A percentile compares a stretch with the other conserved stretches of the same genome.
Conservation (phyloP, 1,140 invertebrate genomes). For the Drosophila eugracilis region DNA sequence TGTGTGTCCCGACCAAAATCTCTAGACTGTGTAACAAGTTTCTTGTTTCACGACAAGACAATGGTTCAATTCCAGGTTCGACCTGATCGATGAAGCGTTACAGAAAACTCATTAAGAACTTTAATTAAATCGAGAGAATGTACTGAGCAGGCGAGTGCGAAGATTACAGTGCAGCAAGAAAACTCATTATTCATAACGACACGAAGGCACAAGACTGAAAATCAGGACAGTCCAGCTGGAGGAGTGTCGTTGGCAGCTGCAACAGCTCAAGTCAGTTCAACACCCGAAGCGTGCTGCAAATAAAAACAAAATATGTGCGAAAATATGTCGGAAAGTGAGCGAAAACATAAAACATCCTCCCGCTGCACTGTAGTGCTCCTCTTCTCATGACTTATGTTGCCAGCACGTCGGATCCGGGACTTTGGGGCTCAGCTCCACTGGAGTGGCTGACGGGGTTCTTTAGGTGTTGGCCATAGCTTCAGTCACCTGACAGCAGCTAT, state of each 20-base stretch:
- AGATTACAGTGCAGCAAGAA: slow-evolving; percentile 13
- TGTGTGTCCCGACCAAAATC: slow-evolving; percentile 16
- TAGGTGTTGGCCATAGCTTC: slow-evolving; percentile 50
- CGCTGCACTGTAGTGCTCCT: slow-evolving; percentile 7
- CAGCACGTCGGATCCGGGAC: slow-evolving; percentile 41
- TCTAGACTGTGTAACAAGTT: slow-evolving; percentile 18
- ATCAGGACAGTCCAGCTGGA: slow-evolving; percentile 35
- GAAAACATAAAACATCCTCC: slow-evolving; percentile 67
- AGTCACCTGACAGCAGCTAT: slow-evolving; percentile 29
- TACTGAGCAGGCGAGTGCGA: slow-evolving; percentile 22
- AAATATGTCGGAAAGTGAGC: slow-evolving; percentile 75
- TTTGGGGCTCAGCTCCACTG: slow-evolving; percentile 17
- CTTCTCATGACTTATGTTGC: slow-evolving; percentile 72
- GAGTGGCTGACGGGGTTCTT: slow-evolving; percentile 49
- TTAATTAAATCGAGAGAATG: slow-evolving; percentile 72
- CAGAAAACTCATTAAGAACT: slow-evolving; percentile 78
- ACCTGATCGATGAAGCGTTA: slow-evolving; percentile 71
- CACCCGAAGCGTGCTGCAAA: slow-evolving; percentile 19
- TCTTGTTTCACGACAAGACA: slow-evolving; percentile 44
- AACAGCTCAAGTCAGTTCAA: slow-evolving; percentile 30
- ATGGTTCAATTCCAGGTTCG: slow-evolving; percentile 56
- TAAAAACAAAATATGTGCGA: slow-evolving; percentile 67
- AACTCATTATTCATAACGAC: slow-evolving; percentile 75
- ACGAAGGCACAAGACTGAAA: slow-evolving; percentile 27
- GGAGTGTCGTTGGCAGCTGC: slow-evolving; percentile 14